Evolutionary conservation across 2,888 invertebrate species (phyloP).

Genomic region (Plebejus melissa): DNA sequence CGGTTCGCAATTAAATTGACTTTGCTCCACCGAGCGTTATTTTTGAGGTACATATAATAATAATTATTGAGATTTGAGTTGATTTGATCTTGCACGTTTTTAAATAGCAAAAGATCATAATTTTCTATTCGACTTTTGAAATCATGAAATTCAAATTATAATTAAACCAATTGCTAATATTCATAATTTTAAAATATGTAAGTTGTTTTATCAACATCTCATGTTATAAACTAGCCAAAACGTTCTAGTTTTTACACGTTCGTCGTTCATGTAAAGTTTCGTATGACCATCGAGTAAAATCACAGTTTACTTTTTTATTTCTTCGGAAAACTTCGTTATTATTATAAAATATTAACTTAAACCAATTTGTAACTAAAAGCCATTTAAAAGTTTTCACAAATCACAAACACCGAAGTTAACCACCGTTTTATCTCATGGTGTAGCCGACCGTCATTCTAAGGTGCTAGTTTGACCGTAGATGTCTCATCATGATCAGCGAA

Average conservation of each 20-base stretch:
- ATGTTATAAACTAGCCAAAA: background rate
- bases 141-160: background rate
- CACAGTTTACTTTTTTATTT: background rate
- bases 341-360: too few relatives aligned
- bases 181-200: too few relatives aligned
- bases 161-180: background rate
- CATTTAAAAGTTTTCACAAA: too few relatives aligned
- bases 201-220: too few relatives aligned
- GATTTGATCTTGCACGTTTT: background rate
- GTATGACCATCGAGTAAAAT: background rate
- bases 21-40: background rate
- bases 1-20: background rate
- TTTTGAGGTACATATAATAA: background rate
- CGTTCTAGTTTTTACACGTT: background rate
- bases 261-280: background rate
- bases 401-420: conserved; percentile 4
- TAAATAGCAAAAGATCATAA: background rate
- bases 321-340: too few relatives aligned
- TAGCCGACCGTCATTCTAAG: conserved; percentile 35
- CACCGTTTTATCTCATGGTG: conserved; percentile 36
- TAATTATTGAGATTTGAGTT: background rate
- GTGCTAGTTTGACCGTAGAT: conserved; percentile 46
- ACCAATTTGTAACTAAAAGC: too few relatives aligned
- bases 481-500: conserved; percentile 59
- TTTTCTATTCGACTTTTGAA: background rate